Conservation (phyloP, 1,140 invertebrate species). For the Drosophila pandora region DNA sequence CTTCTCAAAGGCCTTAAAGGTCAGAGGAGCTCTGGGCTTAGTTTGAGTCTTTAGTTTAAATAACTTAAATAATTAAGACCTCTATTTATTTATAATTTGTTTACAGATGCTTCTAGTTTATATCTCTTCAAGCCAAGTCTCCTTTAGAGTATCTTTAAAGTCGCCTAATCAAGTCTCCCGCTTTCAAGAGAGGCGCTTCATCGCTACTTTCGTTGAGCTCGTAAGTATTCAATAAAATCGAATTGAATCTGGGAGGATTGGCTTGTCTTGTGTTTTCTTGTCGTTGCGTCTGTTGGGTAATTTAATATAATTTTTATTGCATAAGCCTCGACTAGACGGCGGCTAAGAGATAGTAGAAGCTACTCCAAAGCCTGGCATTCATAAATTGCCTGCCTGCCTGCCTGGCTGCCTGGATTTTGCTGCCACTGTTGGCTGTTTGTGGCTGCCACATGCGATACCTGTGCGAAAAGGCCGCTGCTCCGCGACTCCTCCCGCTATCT, state of each 20-base stretch:
- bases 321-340: constrained; percentile 42
- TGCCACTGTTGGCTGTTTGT: constrained; percentile 18
- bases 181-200: constrained; percentile 7
- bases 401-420: not conserved
- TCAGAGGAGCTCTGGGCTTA: too few relatives aligned
- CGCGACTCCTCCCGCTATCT: constrained; percentile 9
- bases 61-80: too few relatives aligned
- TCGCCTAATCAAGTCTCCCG: not conserved
- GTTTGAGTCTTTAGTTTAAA: too few relatives aligned
- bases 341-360: constrained; percentile 26
- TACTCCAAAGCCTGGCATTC: constrained; percentile 67
- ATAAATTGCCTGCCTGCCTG: too few relatives aligned
- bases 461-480: constrained; percentile 65
- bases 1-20: too few relatives aligned
- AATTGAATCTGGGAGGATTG: constrained; percentile 49
- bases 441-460: constrained; percentile 76
- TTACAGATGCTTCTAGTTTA: not conserved
- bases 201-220: constrained; percentile 57
- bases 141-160: not conserved
- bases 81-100: too few relatives aligned
- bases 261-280: constrained; percentile 44
- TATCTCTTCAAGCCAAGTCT: not conserved
- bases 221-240: constrained; percentile 79
- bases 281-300: constrained; percentile 69
- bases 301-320: constrained; percentile 82